phyloP scores from a whole-genome alignment of 2,113 vertebrate species.

The Mirounga angustirostris region DNA sequence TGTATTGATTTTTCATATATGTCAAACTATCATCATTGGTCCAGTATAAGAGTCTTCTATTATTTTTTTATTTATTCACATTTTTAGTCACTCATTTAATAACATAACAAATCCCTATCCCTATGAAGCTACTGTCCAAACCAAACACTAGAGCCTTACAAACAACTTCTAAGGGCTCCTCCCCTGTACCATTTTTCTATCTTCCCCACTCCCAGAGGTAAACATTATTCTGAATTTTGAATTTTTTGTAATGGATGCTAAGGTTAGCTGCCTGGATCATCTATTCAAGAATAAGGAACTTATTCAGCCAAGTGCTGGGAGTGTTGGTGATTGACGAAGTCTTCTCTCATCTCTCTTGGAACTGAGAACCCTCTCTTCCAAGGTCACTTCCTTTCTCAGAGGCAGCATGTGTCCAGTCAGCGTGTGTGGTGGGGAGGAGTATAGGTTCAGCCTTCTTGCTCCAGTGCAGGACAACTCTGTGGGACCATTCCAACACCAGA shows the following conservation, averaged over 20 bases:
- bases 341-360: not conserved
- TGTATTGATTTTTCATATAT: not conserved
- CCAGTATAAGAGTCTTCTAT: not conserved
- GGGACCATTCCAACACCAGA: not conserved
- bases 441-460: fast-evolving
- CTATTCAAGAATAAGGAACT: not conserved
- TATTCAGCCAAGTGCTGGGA: not conserved
- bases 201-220: not conserved
- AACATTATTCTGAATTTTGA: not conserved
- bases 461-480: not conserved
- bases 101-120: not conserved
- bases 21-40: not conserved
- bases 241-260: not conserved
- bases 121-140: not conserved
- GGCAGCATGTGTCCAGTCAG: too few relatives aligned
- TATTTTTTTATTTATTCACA: not conserved
- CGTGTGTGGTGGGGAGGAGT: fast-evolving
- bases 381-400: not conserved
- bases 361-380: not conserved
- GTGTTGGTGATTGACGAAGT: not conserved
- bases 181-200: not conserved
- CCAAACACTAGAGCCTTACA: not conserved
- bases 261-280: not conserved
- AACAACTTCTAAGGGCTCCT: not conserved
- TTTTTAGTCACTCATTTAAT: not conserved